Evolutionary conservation across 2,113 vertebrate species (phyloP).

Genomic region (Atrichornis clamosus): DNA sequence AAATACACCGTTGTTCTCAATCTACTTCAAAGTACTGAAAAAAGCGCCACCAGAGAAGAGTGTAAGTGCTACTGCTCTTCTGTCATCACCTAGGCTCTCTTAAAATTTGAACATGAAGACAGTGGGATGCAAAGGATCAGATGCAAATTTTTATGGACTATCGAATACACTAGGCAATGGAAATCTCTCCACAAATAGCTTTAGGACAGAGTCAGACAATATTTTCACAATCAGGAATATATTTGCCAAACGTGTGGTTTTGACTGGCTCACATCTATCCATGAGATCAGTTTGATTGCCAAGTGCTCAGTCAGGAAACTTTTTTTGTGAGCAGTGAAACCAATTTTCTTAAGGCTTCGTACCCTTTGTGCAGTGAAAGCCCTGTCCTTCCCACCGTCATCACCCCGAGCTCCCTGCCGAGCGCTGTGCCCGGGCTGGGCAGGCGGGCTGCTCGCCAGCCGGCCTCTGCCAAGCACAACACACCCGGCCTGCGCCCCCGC

Average conservation of each 20-base stretch:
- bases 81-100: neutral
- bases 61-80: neutral
- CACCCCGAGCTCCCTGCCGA: neutral
- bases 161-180: neutral
- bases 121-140: neutral
- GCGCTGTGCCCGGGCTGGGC: neutral
- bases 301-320: neutral
- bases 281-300: neutral
- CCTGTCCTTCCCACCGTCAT: neutral
- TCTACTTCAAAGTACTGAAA: neutral
- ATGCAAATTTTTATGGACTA: neutral
- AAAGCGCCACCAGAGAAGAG: neutral
- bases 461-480: neutral
- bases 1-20: neutral
- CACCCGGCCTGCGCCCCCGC: neutral
- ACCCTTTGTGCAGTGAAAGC: neutral
- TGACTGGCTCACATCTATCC: neutral
- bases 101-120: neutral
- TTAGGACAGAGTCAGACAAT: neutral
- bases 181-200: conserved; percentile 3
- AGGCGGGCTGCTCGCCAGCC: neutral
- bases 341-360: neutral
- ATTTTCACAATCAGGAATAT: neutral
- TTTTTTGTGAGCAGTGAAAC: neutral
- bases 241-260: neutral